Base-by-base conservation (phyloP, 2,113 vertebrate species). In the Macroglossus sobrinus region DNA sequence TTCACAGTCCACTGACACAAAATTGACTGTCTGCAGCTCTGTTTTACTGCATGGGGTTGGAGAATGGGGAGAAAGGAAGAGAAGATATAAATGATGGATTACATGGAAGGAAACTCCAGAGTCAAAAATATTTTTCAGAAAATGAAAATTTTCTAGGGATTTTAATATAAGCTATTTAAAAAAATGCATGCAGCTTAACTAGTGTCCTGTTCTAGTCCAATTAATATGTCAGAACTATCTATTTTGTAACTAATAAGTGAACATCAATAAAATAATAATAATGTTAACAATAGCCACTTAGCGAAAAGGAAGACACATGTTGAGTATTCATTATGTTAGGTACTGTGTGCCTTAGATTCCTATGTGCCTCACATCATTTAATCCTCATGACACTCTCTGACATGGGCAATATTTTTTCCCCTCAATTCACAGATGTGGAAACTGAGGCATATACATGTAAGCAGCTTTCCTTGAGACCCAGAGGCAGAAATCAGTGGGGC, bases 11-110 rank as follows among this genome's bases (percentile, higher is more conserved):
- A 97, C 98, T 99, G 98, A 96, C 98, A 98, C 93, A 97, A 99
- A 99, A 99, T 99, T 98, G 99, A 99, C 98, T 99, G 99, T 99
- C 99, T 98, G 98, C 98, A 99, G 99, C 98, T 98, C 97, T 98
- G 97, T 98, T 98, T 98, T 97, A 97, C 94, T 97, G 92, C 95
- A 96, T 57, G 82, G 94, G 87, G 59, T 74, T 45, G 24, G 66
- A 68, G 50, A 14, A 47, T 68, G 12, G 6, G 35, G 28, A 68
- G 86, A 82, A 45, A 71, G 75, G 53, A 21, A 50, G 24, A 75
- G 4, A 68, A 14, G 61, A 71, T 38, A 21, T 82, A 33, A 71
- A 24, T n/a, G 47, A 55, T 68, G 69, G 43, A 92, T 66, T 55
- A 92, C 55, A 57, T 47, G 55, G 38, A 45, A 84, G 18, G 47